Conservation (phyloP, 2,113 vertebrate genomes). For the Haemorhous mexicanus region DNA sequence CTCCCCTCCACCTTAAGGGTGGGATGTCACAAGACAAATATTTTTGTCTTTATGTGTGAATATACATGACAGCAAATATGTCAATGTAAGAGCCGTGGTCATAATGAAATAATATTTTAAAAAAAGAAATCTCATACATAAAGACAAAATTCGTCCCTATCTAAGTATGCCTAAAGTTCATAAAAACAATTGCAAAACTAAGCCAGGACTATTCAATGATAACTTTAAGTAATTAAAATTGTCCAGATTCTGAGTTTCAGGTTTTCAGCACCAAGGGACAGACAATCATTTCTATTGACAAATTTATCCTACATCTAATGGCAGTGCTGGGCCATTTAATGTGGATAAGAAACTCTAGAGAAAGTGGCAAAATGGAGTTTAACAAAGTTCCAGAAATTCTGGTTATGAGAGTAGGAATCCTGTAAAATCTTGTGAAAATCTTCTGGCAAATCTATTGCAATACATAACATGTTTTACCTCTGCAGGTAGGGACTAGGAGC, state of each 20-base stretch:
- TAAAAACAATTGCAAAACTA: not conserved
- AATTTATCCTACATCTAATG: not conserved
- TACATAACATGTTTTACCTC: too few relatives aligned
- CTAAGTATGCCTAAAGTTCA: not conserved
- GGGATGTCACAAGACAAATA: not conserved
- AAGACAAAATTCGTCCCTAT: not conserved
- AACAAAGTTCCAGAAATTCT: not conserved
- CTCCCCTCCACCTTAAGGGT: not conserved
- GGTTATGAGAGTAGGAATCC: not conserved
- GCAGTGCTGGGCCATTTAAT: not conserved
- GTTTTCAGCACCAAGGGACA: not conserved
- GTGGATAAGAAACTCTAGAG: not conserved
- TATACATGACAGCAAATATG: not conserved
- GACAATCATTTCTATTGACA: not conserved
- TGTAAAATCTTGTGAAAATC: not conserved
- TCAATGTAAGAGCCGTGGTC: not conserved
- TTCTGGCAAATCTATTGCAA: not conserved
- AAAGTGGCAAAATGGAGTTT: not conserved
- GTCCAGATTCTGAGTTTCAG: not conserved
- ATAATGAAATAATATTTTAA: fast-evolving
- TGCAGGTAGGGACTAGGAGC: not conserved
- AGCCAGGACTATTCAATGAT: not conserved
- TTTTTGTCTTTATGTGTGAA: not conserved
- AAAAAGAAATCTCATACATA: not conserved
- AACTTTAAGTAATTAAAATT: not conserved